These are phyloP conservation scores for Piprites chloris DNA, from an alignment of 2,113 vertebrate genomes.

Conservation along the genomic window DNA sequence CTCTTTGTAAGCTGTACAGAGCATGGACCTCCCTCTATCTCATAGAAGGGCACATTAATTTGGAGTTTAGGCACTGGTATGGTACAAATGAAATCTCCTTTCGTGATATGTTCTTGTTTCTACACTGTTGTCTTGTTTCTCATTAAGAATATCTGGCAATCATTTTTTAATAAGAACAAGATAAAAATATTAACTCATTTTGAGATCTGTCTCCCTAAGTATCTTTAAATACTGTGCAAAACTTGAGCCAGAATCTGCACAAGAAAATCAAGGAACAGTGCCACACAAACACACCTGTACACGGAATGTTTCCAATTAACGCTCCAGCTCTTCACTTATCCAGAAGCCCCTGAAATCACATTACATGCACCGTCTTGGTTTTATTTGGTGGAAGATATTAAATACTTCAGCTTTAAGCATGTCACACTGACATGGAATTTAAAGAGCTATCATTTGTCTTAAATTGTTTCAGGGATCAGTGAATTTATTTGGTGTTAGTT, in stretches of 20 bases:
- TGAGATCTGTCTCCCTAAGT: not conserved
- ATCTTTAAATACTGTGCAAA: not conserved
- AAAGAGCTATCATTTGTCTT: not conserved
- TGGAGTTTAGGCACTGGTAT: not conserved
- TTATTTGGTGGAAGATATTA: not conserved
- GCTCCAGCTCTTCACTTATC: not conserved
- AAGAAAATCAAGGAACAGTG: too few species aligned
- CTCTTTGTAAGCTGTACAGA: not conserved
- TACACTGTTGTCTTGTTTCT: not conserved
- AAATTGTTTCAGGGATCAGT: not conserved
- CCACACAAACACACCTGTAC: not conserved
- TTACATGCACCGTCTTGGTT: not conserved
- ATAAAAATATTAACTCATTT: not conserved
- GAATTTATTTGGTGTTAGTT: not conserved
- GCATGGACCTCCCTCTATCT: not conserved
- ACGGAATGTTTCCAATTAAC: not conserved
- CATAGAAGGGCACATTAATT: fast-evolving
- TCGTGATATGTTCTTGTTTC: fast-evolving
- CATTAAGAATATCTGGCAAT: not conserved
- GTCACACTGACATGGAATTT: not conserved
- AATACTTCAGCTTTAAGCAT: not conserved
- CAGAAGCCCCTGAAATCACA: not conserved
- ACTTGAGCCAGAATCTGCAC: not conserved
- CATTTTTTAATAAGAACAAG: not conserved
- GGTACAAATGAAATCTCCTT: not conserved